A percentile compares a stretch with the other conserved stretches of the same genome.
These are phyloP conservation scores for Vannuccia rotundouncinata DNA, from an alignment of 2,888 invertebrate species.

Conservation along the genomic window DNA sequence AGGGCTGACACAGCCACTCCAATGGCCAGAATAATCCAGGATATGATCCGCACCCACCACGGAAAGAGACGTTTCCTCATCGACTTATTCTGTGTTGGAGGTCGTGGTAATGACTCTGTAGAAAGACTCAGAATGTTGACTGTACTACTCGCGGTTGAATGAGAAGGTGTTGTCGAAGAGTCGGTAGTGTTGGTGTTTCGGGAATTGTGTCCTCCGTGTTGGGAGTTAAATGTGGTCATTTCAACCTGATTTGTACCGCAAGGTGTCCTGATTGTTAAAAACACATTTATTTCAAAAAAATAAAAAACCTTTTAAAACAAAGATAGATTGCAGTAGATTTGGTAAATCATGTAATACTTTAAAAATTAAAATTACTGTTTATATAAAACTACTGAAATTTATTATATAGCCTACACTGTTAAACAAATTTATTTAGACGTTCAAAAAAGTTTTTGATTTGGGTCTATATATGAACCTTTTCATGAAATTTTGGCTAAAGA, in stretches of 20 bases:
- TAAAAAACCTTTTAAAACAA: too few species aligned
- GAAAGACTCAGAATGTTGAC: background rate
- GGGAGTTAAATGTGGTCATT: background rate
- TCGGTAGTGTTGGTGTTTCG: background rate
- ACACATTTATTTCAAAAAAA: too few species aligned
- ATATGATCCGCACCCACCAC: conserved; percentile 54
- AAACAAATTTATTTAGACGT: too few species aligned
- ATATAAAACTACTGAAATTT: too few species aligned
- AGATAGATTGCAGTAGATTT: too few species aligned
- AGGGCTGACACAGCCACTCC: conserved; percentile 52
- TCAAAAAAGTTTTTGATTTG: too few species aligned
- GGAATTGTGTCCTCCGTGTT: background rate
- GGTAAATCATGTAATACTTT: too few species aligned
- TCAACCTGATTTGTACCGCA: background rate
- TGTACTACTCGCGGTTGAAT: background rate
- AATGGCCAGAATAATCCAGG: conserved; percentile 57
- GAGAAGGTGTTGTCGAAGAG: background rate
- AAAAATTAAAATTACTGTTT: too few species aligned
- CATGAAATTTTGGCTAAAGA: too few species aligned
- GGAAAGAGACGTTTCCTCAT: conserved; percentile 41
- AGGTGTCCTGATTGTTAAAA: background rate
- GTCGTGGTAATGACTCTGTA: background rate
- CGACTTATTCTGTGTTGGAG: background rate
- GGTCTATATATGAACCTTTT: too few species aligned
- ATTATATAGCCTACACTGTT: too few species aligned